Evolutionary conservation across 1,140 invertebrate species (phyloP).

Genomic region (Lucilia sericata): DNA sequence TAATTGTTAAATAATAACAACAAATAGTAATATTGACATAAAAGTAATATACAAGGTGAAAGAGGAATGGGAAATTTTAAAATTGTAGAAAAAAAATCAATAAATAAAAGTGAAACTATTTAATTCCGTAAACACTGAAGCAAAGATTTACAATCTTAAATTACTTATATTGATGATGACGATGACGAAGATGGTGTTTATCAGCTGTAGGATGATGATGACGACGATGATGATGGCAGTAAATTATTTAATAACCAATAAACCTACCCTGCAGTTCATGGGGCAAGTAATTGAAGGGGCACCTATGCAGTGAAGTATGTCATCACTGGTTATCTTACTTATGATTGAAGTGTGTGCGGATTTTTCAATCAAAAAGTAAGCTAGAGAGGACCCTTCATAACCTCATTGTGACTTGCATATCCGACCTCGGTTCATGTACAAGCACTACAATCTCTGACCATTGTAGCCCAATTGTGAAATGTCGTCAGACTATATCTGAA

Average conservation of each 20-base stretch:
- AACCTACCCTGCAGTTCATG: not conserved
- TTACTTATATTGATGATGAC: not conserved
- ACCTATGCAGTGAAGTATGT: too few species aligned
- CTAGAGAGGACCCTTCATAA: too few species aligned
- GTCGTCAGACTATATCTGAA: too few species aligned
- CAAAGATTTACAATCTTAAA: not conserved
- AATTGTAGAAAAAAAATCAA: not conserved
- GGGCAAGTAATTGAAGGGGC: too few species aligned
- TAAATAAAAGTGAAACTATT: slow-evolving; percentile 13
- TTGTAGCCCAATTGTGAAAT: too few species aligned
- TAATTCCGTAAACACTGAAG: not conserved
- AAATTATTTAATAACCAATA: not conserved
- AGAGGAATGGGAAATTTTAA: not conserved
- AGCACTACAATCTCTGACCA: too few species aligned
- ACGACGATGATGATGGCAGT: not conserved
- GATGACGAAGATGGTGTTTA: not conserved
- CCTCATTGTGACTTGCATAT: too few species aligned
- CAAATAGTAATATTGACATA: not conserved
- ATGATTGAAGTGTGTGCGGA: too few species aligned
- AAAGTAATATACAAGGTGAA: too few species aligned
- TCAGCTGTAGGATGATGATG: not conserved
- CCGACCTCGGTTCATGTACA: too few species aligned
- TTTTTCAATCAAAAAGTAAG: too few species aligned
- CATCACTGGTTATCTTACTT: too few species aligned
- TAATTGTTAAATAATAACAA: not conserved